Evolutionary conservation across 2,797 vertebrate species (phyloP), one percentile per base, ranked within the genome.

Genomic region (Sebastes kiyomatsui): DNA sequence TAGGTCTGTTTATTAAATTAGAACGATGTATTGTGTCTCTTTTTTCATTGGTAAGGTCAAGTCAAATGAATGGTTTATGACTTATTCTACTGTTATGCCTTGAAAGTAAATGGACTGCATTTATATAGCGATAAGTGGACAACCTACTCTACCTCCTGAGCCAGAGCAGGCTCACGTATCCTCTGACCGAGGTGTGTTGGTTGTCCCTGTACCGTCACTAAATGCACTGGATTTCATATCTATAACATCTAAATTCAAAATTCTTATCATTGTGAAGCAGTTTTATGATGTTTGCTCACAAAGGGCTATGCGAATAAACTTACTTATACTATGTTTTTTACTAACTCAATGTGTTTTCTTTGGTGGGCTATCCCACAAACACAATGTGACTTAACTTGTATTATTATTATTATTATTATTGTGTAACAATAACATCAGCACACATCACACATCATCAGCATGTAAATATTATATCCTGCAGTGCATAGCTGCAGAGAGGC

Each of bases 401-500:
- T 32, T 35, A 49, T 58, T 75, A 7, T 42, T 42, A 49, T 42
- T 42, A 42, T 42, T 38, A 38, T 38, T 38, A 38, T 1, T 42
- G 20, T 13, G 18, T 77, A 73, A 35, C 1, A 35, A 35, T 13
- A 35, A 35, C 35, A 35, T 35, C 35, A 35, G 13, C 38, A 61
- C 54, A 69, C 52, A 49, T 66, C 35, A 35, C 35, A 35, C 35
- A 35, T 35, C 35, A 35, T 35, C 54, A 77, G 64, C 65, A 61
- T 25, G 46, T 23, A 56, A 49, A 88, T 65, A 72, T 16, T 64
- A 79, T 84, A 77, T 75, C 75, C 77, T 87, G 74, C 67, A 42
- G 67, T 79, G 33, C 80, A 70, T 79, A 75, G 75, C 75, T 85
- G 77, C 23, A 69, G 54, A 59, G 54, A 80, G 78, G 75, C 71